Evolutionary conservation across 2,888 invertebrate species (phyloP).

Genomic region (Nasonovia ribisnigri): DNA sequence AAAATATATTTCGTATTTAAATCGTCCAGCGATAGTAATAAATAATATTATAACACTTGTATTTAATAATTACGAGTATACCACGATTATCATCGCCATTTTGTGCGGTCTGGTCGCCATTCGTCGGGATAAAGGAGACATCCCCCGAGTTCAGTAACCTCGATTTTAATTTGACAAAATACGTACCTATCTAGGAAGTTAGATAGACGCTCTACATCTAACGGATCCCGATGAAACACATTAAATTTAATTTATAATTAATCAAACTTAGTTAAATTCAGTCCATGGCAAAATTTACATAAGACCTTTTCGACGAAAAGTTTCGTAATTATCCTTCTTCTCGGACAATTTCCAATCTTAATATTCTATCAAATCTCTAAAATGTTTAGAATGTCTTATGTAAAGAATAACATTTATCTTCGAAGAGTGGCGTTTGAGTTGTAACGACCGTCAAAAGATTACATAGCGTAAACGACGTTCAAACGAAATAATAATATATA

Average conservation of each 20-base stretch:
- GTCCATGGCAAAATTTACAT: background rate
- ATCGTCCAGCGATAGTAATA: constrained; percentile 11
- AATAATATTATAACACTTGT: constrained; percentile 15
- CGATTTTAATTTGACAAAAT: background rate
- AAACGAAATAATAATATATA: background rate
- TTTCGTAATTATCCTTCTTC: background rate
- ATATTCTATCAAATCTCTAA: background rate
- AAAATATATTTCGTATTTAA: constrained; percentile 42
- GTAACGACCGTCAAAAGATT: background rate
- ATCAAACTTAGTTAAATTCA: background rate
- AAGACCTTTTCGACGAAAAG: background rate
- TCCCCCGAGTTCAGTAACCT: constrained; percentile 4
- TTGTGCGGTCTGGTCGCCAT: background rate
- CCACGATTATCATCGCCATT: background rate
- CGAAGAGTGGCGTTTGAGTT: background rate
- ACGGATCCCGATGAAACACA: background rate
- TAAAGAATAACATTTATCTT: background rate
- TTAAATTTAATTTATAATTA: background rate
- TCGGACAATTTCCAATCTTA: background rate
- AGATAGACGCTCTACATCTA: background rate
- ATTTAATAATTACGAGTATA: background rate
- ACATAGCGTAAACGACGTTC: background rate
- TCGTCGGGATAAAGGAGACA: background rate
- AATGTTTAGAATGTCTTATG: background rate
- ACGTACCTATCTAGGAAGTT: background rate